These are phyloP conservation scores for Anser brachyrhynchus DNA, from an alignment of 2,113 vertebrate genomes.

Conservation along the genomic window DNA sequence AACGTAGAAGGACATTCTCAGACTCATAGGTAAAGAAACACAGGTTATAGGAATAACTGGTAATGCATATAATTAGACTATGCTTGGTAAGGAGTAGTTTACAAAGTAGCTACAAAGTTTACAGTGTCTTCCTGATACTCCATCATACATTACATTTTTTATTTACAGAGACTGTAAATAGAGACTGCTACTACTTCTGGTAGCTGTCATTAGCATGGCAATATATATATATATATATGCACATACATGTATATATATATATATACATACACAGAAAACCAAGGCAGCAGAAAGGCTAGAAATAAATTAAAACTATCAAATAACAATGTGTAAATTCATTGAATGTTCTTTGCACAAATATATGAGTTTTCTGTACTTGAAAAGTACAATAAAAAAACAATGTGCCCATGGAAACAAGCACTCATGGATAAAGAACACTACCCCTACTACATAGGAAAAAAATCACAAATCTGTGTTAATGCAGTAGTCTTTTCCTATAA, in stretches of 20 bases:
- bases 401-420: neutral
- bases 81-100: neutral
- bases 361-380: neutral
- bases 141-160: neutral
- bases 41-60: neutral
- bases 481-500: neutral
- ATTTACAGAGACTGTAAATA: neutral
- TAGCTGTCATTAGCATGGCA: neutral
- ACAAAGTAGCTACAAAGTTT: neutral
- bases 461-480: neutral
- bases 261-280: neutral
- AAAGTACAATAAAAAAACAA: neutral
- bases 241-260: too few relatives aligned
- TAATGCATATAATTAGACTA: neutral
- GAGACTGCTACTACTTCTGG: too few relatives aligned
- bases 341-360: neutral
- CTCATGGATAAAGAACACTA: neutral
- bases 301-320: neutral
- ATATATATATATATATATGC: too few relatives aligned
- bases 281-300: neutral
- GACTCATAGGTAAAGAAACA: neutral
- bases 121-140: neutral
- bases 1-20: neutral
- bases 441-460: neutral
- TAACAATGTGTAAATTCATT: neutral